Base-by-base conservation (phyloP, 2,113 vertebrate species). In the Setophaga coronata region DNA sequence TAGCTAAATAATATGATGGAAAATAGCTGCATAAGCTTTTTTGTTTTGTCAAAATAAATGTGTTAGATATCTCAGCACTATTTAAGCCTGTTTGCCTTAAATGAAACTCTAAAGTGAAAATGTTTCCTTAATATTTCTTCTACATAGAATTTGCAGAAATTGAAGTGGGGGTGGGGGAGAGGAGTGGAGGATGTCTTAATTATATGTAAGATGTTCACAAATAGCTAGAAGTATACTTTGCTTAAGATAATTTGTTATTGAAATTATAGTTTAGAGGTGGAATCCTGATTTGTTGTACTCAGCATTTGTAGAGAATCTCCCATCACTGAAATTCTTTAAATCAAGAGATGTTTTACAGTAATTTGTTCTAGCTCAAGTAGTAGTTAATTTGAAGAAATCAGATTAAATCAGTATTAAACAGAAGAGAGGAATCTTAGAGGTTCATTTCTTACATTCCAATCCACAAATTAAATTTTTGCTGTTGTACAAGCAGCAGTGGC, bases 111-210 rank as follows among this genome's bases (percentile, higher is more conserved):
- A n/a, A 70, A 64, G 24, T 69, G 40, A 79, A 69, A 85, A 78
- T 47, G 28, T 51, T 78, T 83, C 61, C 36, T 71, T 51, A 47
- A 29, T 16, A 13, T 38, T 70, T 76, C 64, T 64, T 85, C 40
- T 60, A 33, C 15, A 14, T 3, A 69, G 29, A 64, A 38, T 81
- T 73, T 78, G 14, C 14, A 85, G 66, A 57, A 70, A 82, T 42
- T 42, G 12, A 57, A 48, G 34, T 56, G 7, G 12, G 18, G 25
- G 5, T 6, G 9, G 4, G 1, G 5, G 1, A 4, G 28, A 1
- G 4, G 1, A 4, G 28, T 65, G 50, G 6, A 74, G 18, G 34
- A 48, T 78, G 38, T 48, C 20, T 28, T 86, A 43, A 34, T 77
- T 81, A 40, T 36, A 34, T 64, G 23, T 10, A 47, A 28, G 3